A percentile compares a stretch with the other conserved stretches of the same genome.
phyloP scores from a whole-genome alignment of 2,888 invertebrate genomes.

The Lepidochrysops patricia region DNA sequence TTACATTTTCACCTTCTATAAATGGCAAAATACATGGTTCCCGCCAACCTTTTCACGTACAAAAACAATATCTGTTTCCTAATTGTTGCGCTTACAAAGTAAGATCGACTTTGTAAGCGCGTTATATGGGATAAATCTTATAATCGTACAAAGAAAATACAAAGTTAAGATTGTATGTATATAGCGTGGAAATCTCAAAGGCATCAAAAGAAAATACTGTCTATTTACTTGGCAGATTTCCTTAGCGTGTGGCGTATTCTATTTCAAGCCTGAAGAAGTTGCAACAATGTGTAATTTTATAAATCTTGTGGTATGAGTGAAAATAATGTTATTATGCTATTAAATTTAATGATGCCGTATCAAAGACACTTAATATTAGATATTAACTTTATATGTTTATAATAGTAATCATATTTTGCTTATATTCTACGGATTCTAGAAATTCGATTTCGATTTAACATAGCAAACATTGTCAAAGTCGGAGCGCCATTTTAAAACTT shows the following conservation, averaged over 20 bases:
- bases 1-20: too few species aligned
- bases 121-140: too few species aligned
- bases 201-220: constrained; percentile 6
- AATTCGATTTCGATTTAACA: neutral
- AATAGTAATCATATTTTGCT: too few species aligned
- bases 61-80: too few species aligned
- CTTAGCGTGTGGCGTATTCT: constrained; percentile 1
- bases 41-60: too few species aligned
- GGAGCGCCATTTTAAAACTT: neutral
- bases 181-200: neutral
- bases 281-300: constrained; percentile 9
- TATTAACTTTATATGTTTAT: too few species aligned
- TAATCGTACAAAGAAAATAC: neutral
- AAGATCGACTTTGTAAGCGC: too few species aligned
- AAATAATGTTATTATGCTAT: neutral
- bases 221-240: constrained; percentile 9
- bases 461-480: neutral
- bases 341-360: too few species aligned
- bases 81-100: too few species aligned
- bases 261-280: constrained; percentile 4
- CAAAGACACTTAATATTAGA: too few species aligned
- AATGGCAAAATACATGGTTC: too few species aligned
- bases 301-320: neutral
- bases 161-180: neutral
- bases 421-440: neutral